Evolutionary conservation across 2,888 invertebrate genomes (phyloP), one percentile per base, ranked within the genome.

Genomic region (Volucella zonaria): DNA sequence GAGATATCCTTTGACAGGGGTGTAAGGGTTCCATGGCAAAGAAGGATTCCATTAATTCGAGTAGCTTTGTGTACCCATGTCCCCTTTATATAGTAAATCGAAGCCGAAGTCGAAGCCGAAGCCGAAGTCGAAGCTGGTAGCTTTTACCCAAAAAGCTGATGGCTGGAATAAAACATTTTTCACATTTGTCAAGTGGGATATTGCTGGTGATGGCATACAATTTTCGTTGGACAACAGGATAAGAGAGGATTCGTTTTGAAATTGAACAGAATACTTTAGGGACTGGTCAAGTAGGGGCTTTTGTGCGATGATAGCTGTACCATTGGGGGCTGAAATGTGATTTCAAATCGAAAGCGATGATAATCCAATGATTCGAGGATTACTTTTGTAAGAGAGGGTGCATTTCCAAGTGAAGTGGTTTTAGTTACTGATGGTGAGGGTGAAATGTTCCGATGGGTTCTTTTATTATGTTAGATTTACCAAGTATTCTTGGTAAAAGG

Each of bases 301-400:
- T 62, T 74, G 49, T 67, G 58, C 59, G 79, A 59, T 74, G 67
- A 80, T 75, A 56, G 68, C 67, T 74, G 59, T 80, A 49, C 56
- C 74, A 80, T 75, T 56, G 58, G 77, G 43, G 43, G 8, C 66
- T 78, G 56, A 66, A 78, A 71, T 52, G 31, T 6, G 31, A 31
- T 31, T 31, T 31, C 31, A 54, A 54, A 54, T 54, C 31, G n/a
- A 31, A 18, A 31, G 1, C 31, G 31, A 31, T 31, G 31, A 31
- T 31, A 31, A 6, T 31, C 6, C 31, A 31, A 31, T 31, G 6
- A 31, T 31, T 31, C 6, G 31, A 31, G 31, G 31, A 31, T 31
- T 31, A 31, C 6, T 31, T 4, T 31, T 31, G 31, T 31, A 31
- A 31, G 31, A 31, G 6, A 6, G 6, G 31, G 6, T 31, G 6